Conservation (phyloP, 2,888 invertebrate species). For the Biston betularia region DNA sequence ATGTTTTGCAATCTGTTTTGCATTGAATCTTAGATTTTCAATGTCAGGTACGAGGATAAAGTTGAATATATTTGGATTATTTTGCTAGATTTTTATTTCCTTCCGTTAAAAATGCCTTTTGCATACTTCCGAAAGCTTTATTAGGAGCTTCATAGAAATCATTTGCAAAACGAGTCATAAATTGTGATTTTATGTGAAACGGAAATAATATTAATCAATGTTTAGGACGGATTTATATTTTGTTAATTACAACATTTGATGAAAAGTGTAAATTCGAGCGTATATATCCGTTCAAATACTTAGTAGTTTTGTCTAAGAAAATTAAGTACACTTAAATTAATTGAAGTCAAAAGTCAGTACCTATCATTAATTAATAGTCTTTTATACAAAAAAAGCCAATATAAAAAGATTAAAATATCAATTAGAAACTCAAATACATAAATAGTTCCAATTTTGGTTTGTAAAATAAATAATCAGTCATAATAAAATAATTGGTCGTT, state of each 20-base stretch:
- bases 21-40: conserved; percentile 30
- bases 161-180: conserved; percentile 1
- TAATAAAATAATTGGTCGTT: too few species aligned
- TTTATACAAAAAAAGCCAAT: too few species aligned
- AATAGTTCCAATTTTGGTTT: too few species aligned
- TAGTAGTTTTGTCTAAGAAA: too few species aligned
- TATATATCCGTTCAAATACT: too few species aligned
- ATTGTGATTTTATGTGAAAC: background rate
- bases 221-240: background rate
- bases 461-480: too few species aligned
- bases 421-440: too few species aligned
- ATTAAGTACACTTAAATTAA: too few species aligned
- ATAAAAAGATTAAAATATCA: too few species aligned
- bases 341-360: too few species aligned
- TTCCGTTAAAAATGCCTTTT: conserved; percentile 22
- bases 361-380: too few species aligned
- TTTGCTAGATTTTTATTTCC: conserved; percentile 17
- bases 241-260: background rate
- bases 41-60: conserved; percentile 30
- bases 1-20: conserved; percentile 28
- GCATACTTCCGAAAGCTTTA: conserved; percentile 29
- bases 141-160: conserved; percentile 15
- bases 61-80: conserved; percentile 15
- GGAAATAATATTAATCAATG: background rate
- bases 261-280: too few species aligned